These are phyloP conservation scores for Hydropsyche betteni DNA, from an alignment of 2,888 invertebrate genomes.

Conservation along the genomic window DNA sequence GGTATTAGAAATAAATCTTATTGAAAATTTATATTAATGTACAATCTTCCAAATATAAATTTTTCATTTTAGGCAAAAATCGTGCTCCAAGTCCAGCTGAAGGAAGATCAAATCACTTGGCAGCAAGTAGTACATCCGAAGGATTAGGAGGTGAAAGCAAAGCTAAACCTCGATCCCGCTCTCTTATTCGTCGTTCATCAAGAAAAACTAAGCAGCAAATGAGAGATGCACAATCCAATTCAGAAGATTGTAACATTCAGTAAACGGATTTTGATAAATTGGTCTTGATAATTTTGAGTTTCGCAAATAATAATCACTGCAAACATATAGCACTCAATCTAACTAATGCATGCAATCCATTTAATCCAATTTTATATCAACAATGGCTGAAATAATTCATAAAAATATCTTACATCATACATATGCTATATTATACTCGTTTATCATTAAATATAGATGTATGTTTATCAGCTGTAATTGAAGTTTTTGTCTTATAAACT, in stretches of 20 bases:
- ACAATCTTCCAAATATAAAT: background rate
- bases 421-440: too few species aligned
- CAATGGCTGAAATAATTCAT: too few species aligned
- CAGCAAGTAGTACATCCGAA: conserved; percentile 54
- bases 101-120: conserved; percentile 53
- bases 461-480: too few species aligned
- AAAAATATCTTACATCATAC: too few species aligned
- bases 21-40: background rate
- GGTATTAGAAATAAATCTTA: conserved; percentile 55
- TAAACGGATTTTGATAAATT: conserved; percentile 58
- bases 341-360: too few species aligned
- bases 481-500: too few species aligned
- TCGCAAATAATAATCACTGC: too few species aligned
- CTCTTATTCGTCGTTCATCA: conserved; percentile 81
- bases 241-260: conserved; percentile 77
- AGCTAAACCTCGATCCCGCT: conserved; percentile 74
- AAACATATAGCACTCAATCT: too few species aligned
- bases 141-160: conserved; percentile 61
- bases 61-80: conserved; percentile 49
- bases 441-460: too few species aligned
- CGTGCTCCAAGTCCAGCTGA: conserved; percentile 59
- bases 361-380: too few species aligned
- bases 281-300: too few species aligned
- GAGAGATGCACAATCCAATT: conserved; percentile 70
- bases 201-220: conserved; percentile 83